Conservation (phyloP, 2,888 invertebrate species). For the Melipona bicolor region DNA sequence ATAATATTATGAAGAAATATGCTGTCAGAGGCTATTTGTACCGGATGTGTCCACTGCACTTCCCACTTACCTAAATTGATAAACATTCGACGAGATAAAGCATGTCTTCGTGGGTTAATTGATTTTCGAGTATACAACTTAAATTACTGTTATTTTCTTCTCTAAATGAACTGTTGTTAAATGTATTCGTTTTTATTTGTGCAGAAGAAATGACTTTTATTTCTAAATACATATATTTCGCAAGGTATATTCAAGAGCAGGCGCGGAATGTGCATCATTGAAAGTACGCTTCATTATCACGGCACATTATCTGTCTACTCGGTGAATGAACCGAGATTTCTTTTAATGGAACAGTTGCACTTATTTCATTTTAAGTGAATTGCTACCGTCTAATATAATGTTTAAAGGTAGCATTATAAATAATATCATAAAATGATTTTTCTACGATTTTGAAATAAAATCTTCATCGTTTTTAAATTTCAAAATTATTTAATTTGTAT, state of each 20-base stretch:
- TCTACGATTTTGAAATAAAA: neutral
- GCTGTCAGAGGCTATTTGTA: constrained; percentile 55
- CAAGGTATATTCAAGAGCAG: constrained; percentile 21
- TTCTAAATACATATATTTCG: constrained; percentile 33
- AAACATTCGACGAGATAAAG: constrained; percentile 60
- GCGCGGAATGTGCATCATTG: constrained; percentile 44
- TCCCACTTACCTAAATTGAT: constrained; percentile 72
- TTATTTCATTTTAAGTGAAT: constrained; percentile 17
- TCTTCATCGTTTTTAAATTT: neutral
- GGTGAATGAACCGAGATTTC: constrained; percentile 60
- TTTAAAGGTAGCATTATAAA: neutral
- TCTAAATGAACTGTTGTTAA: neutral
- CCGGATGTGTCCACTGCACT: constrained; percentile 72
- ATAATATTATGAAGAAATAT: constrained; percentile 47
- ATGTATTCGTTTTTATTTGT: neutral
- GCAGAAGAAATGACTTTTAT: constrained; percentile 15
- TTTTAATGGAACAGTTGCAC: constrained; percentile 33
- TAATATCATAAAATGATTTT: neutral
- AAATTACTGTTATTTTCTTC: neutral
- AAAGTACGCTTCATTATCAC: constrained; percentile 49
- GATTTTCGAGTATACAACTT: constrained; percentile 24
- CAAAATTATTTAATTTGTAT: neutral
- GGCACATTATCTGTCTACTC: constrained; percentile 58
- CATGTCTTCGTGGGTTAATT: constrained; percentile 54
- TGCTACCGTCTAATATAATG: neutral